Evolutionary conservation across 1,140 invertebrate species (phyloP).

Genomic region (Drosophila elegans): DNA sequence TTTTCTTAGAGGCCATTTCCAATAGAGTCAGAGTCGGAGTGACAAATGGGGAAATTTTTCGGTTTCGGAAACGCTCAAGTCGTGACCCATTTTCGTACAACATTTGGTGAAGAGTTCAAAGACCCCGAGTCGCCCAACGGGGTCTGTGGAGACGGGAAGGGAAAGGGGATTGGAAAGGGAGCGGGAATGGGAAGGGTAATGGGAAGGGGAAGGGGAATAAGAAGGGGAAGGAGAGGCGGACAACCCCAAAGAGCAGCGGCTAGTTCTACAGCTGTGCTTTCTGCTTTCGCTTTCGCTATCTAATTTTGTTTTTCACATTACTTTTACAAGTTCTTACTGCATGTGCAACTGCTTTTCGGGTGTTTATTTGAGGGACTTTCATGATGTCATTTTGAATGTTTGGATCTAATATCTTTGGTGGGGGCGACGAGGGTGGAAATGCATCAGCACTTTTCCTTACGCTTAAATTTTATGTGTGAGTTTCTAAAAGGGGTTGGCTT

Average conservation of each 20-base stretch:
- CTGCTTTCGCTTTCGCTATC: constrained; percentile 68
- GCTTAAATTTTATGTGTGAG: constrained; percentile 46
- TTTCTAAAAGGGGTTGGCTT: constrained; percentile 43
- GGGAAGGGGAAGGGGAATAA: background rate
- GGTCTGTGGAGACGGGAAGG: background rate
- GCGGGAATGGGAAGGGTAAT: background rate
- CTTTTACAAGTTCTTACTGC: constrained; percentile 14
- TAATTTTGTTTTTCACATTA: constrained; percentile 53
- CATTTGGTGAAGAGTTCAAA: constrained; percentile 65
- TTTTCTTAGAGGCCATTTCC: constrained; percentile 14
- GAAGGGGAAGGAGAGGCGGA: constrained; percentile 13
- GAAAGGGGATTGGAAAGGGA: background rate
- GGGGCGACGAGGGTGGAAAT: constrained; percentile 60
- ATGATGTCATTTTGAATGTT: constrained; percentile 65
- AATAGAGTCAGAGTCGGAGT: background rate
- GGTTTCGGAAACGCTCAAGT: constrained; percentile 46
- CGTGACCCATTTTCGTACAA: constrained; percentile 73
- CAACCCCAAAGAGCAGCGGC: constrained; percentile 65
- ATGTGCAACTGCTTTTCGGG: constrained; percentile 66
- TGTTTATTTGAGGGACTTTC: constrained; percentile 14
- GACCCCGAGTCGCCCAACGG: constrained; percentile 40
- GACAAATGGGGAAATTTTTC: constrained; percentile 54
- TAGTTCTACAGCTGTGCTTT: constrained; percentile 56
- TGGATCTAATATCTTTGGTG: constrained; percentile 8
- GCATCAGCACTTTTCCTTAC: constrained; percentile 46